Conservation (phyloP, 23 tunicate genomes). For the Aplidium turbinatum region DNA sequence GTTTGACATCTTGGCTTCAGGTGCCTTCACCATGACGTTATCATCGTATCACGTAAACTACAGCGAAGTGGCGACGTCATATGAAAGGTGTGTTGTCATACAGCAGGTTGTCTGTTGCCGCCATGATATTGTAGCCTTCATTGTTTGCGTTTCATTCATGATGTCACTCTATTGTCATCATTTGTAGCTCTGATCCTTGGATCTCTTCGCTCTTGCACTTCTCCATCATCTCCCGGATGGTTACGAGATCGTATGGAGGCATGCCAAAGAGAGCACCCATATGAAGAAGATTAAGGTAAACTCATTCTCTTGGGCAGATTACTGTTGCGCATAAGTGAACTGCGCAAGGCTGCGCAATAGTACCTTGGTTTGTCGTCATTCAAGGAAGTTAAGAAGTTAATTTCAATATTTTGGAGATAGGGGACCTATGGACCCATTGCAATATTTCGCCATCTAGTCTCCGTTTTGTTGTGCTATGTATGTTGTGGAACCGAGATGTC, state of each 20-base stretch:
- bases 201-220: constrained; percentile 45
- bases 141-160: no score
- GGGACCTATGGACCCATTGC: no score
- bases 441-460: no score
- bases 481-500: no score
- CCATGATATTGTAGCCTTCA: no score
- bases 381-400: no score
- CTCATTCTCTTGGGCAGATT: not conserved
- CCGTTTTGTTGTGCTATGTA: no score
- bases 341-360: not conserved
- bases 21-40: no score
- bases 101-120: no score
- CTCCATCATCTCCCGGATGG: constrained; percentile 52
- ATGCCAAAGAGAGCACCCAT: constrained; percentile 30
- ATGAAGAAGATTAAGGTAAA: constrained; percentile 31
- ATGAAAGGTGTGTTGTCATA: constrained; percentile 38
- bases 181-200: constrained; percentile 58
- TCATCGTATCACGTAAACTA: no score
- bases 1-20: no score
- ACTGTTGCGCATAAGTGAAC: not conserved
- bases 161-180: no score
- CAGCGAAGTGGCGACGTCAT: constrained; percentile 54
- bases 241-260: constrained; percentile 43
- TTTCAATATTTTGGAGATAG: not conserved
- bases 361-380: not conserved